Evolutionary conservation across 2,797 vertebrate genomes (phyloP).

Genomic region (Ceryle rudis): DNA sequence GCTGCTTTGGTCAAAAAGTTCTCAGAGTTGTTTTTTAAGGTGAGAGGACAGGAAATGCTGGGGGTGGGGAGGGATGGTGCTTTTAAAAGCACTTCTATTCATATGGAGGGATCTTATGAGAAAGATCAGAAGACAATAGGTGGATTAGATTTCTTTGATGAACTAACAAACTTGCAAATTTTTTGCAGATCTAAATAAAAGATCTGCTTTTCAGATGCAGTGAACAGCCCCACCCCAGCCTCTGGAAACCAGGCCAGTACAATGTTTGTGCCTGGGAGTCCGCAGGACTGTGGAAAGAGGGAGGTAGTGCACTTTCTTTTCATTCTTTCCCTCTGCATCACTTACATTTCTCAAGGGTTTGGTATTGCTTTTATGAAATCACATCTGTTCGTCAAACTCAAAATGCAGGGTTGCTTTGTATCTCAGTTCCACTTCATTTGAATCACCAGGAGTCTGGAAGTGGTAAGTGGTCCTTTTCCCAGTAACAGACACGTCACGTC

Average conservation of each 20-base stretch:
- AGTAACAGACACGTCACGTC: neutral
- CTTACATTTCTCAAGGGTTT: neutral
- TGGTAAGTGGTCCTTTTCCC: neutral
- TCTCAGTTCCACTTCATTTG: neutral
- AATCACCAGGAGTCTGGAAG: neutral
- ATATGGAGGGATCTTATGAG: slow-evolving; percentile 17
- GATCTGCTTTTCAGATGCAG: slow-evolving; percentile 33
- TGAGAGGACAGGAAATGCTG: slow-evolving; percentile 77
- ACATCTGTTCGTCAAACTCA: neutral
- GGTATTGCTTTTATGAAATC: neutral
- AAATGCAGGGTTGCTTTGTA: neutral
- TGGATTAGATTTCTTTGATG: slow-evolving; percentile 33
- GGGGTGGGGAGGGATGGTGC: neutral
- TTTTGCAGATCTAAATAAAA: neutral
- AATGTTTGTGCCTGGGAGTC: neutral
- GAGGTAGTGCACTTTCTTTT: neutral
- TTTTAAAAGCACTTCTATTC: slow-evolving; percentile 45
- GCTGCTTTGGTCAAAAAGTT: slow-evolving; percentile 73
- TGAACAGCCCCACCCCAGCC: neutral
- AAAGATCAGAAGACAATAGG: slow-evolving; percentile 34
- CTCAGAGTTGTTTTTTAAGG: slow-evolving; percentile 74
- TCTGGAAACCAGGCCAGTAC: neutral
- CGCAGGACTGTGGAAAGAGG: neutral
- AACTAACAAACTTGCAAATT: slow-evolving; percentile 4
- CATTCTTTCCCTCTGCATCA: neutral